Evolutionary conservation across 1,140 invertebrate genomes (phyloP).

Genomic region (Parasteatoda tepidariorum): DNA sequence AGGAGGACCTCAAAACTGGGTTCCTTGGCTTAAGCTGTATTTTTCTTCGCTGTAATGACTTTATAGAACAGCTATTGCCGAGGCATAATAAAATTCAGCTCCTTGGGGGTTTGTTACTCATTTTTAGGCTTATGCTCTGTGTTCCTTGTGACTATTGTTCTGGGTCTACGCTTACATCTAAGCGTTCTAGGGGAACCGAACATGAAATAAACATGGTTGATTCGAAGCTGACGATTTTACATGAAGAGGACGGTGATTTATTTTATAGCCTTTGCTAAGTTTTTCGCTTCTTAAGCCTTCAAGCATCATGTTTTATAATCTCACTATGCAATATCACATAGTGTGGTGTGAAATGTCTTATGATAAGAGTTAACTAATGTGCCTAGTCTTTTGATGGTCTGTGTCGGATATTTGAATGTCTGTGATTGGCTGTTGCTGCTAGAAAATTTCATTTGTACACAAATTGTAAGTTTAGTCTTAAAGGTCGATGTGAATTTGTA

Average conservation of each 20-base stretch:
- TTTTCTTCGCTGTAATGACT: too few relatives aligned
- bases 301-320: slow-evolving; percentile 31
- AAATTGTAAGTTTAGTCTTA: too few relatives aligned
- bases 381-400: slow-evolving; percentile 22
- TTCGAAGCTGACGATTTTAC: neutral
- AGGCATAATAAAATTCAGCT: too few relatives aligned
- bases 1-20: neutral
- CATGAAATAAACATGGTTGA: neutral
- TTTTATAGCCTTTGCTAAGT: slow-evolving; percentile 5
- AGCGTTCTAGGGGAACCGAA: neutral
- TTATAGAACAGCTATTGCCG: too few relatives aligned
- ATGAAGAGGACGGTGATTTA: neutral
- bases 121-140: neutral
- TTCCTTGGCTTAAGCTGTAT: too few relatives aligned
- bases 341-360: neutral
- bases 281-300: slow-evolving; percentile 50
- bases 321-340: slow-evolving; percentile 52
- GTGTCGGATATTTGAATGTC: neutral
- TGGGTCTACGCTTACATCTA: neutral
- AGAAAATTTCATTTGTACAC: neutral
- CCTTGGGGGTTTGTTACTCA: neutral
- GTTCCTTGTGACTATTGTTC: neutral
- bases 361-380: neutral
- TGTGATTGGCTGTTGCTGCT: neutral
- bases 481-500: too few relatives aligned